phyloP scores from a whole-genome alignment of 2,113 vertebrate genomes.

The Notothenia coriiceps region DNA sequence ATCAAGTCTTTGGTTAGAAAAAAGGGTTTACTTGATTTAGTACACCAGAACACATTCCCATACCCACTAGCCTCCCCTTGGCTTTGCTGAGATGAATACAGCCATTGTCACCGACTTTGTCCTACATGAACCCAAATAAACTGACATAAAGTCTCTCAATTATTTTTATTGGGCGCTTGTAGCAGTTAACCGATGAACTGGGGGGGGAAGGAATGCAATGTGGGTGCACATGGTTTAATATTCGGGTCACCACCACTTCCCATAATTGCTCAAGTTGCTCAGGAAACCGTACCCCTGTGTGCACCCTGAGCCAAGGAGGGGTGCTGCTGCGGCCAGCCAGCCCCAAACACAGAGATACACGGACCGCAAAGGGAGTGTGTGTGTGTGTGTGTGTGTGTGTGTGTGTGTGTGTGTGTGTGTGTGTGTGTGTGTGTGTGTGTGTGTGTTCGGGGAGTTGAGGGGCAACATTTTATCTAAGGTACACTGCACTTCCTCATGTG shows the following conservation, averaged over 20 bases:
- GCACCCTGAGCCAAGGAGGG: slow-evolving; percentile 27
- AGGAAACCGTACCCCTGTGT: slow-evolving; percentile 71
- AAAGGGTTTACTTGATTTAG: slow-evolving; percentile 30
- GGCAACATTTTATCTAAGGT: slow-evolving; percentile 75
- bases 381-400: slow-evolving; percentile 41
- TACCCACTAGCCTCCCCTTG: slow-evolving; percentile 13
- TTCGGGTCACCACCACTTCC: slow-evolving; percentile 74
- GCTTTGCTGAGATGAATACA: slow-evolving; percentile 38
- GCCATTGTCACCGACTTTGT: slow-evolving; percentile 36
- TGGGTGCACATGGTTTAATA: slow-evolving; percentile 36
- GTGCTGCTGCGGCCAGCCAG: slow-evolving; percentile 42
- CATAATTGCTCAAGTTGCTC: slow-evolving; percentile 77
- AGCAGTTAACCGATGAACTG: slow-evolving; percentile 53
- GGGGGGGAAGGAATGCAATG: slow-evolving; percentile 10
- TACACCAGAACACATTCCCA: slow-evolving; percentile 41
- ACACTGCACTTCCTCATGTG: slow-evolving; percentile 78
- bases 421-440: slow-evolving; percentile 42
- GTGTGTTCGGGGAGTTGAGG: slow-evolving; percentile 6
- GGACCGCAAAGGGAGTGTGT: slow-evolving; percentile 53
- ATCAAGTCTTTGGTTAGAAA: slow-evolving; percentile 29
- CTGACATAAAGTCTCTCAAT: not conserved
- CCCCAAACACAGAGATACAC: slow-evolving; percentile 59
- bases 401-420: slow-evolving; percentile 26
- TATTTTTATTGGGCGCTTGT: slow-evolving; percentile 2
- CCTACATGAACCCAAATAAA: not conserved